phyloP scores from a whole-genome alignment of 2,113 vertebrate genomes.

The Ictalurus furcatus region DNA sequence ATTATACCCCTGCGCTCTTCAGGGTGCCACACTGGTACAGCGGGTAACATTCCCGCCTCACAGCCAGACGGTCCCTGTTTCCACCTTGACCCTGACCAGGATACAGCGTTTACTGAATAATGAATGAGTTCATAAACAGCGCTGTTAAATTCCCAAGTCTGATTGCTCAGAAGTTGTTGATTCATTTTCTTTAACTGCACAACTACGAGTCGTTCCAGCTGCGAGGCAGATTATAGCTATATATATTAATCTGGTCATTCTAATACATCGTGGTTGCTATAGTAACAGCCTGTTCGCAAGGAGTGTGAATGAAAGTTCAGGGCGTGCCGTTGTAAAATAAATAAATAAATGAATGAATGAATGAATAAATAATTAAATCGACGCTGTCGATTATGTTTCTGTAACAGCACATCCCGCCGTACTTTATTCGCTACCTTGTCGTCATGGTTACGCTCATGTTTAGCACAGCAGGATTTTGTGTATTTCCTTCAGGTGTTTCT shows the following conservation, averaged over 20 bases:
- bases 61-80: background rate
- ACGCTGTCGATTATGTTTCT: background rate
- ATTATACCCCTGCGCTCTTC: background rate
- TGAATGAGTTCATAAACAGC: background rate
- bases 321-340: background rate
- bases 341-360: no score
- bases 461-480: background rate
- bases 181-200: background rate
- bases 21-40: background rate
- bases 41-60: background rate
- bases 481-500: background rate
- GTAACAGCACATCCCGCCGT: background rate
- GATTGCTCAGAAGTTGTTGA: background rate
- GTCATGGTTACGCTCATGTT: slow-evolving; percentile 28
- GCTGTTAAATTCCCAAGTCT: background rate
- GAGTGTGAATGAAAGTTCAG: background rate
- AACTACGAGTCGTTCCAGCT: background rate
- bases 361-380: background rate
- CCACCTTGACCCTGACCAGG: background rate
- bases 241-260: background rate
- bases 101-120: background rate
- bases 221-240: background rate
- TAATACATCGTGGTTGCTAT: background rate
- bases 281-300: background rate
- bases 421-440: slow-evolving; percentile 33